Evolutionary conservation across 2,113 vertebrate genomes (phyloP).

Genomic region (Muscicapa adusta): DNA sequence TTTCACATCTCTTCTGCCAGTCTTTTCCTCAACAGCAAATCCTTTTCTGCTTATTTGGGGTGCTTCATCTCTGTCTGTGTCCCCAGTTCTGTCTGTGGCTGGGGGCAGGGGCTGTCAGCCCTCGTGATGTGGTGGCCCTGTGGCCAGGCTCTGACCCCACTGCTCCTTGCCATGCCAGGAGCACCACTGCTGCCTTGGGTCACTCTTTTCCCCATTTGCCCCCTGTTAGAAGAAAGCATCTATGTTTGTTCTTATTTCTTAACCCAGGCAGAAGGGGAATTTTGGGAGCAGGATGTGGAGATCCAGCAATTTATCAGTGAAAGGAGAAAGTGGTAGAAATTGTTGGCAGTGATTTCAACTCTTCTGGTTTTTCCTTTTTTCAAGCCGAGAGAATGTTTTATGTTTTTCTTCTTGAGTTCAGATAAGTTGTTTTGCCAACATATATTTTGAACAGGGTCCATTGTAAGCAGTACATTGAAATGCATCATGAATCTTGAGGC

Average conservation of each 20-base stretch:
- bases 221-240: not conserved
- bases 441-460: conserved; percentile 20
- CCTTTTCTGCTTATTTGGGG: not conserved
- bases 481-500: not conserved
- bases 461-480: not conserved
- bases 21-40: not conserved
- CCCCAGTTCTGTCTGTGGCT: not conserved
- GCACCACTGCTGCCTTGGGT: fast-evolving
- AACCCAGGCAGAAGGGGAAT: not conserved
- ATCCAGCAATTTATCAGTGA: not conserved
- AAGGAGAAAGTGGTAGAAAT: not conserved
- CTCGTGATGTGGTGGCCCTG: fast-evolving
- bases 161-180: fast-evolving
- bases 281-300: not conserved
- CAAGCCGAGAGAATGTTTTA: conserved; percentile 25
- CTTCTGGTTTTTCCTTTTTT: conserved; percentile 37
- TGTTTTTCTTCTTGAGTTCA: conserved; percentile 7
- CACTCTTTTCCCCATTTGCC: not conserved
- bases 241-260: not conserved
- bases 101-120: not conserved
- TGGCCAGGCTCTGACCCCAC: not conserved
- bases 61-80: not conserved
- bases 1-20: not conserved
- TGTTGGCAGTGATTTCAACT: not conserved
- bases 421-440: conserved; percentile 25